These are phyloP conservation scores for Melanchra persicariae DNA, from an alignment of 2,888 invertebrate genomes.

Conservation along the genomic window DNA sequence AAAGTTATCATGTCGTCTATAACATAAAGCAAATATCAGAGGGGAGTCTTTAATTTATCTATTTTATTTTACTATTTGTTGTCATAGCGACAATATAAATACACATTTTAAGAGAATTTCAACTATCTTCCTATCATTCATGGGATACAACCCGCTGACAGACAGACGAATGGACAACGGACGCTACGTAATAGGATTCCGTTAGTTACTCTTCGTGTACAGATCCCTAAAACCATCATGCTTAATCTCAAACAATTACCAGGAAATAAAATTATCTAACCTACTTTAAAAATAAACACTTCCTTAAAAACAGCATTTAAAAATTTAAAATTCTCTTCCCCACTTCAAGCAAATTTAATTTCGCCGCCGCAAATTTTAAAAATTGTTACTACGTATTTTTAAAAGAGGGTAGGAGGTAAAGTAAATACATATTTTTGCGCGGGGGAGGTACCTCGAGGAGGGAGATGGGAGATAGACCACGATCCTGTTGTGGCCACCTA, in stretches of 20 bases:
- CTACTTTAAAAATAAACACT: constrained; percentile 7
- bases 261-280: constrained; percentile 3
- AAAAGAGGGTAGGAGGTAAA: constrained; percentile 32
- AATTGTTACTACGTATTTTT: constrained; percentile 37
- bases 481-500: constrained; percentile 51
- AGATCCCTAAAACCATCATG: neutral
- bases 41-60: too few relatives aligned
- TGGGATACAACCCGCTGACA: too few relatives aligned
- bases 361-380: constrained; percentile 32
- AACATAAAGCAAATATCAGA: too few relatives aligned
- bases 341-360: constrained; percentile 33
- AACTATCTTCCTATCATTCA: too few relatives aligned
- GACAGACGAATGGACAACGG: too few relatives aligned
- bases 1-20: too few relatives aligned
- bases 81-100: too few relatives aligned
- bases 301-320: constrained; percentile 22
- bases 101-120: too few relatives aligned
- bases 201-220: neutral
- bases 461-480: constrained; percentile 60
- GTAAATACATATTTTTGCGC: constrained; percentile 59
- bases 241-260: neutral
- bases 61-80: too few relatives aligned
- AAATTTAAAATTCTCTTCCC: neutral
- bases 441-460: constrained; percentile 29
- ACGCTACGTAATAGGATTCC: neutral